These are phyloP conservation scores for Drosophila prosaltans DNA, from an alignment of 1,140 invertebrate genomes.

Conservation along the genomic window DNA sequence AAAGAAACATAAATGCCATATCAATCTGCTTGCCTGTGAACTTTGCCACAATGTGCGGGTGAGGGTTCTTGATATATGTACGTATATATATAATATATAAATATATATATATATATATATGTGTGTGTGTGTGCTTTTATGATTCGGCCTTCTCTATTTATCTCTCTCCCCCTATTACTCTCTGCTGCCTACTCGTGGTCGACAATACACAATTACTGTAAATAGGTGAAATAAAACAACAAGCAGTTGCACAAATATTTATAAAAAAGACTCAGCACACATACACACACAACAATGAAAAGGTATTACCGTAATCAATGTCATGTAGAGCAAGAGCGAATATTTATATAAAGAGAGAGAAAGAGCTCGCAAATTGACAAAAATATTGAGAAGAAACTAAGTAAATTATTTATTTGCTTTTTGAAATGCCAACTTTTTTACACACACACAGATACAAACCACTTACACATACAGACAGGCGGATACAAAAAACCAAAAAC, in stretches of 20 bases:
- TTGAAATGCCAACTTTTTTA: constrained; percentile 52
- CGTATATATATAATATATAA: no score
- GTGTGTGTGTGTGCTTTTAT: constrained; percentile 24
- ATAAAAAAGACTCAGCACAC: constrained; percentile 41
- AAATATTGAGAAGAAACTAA: constrained; percentile 16
- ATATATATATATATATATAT: neutral
- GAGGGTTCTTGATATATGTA: constrained; percentile 12
- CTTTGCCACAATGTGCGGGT: constrained; percentile 23
- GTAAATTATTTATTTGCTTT: constrained; percentile 56
- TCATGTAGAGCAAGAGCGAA: constrained; percentile 34
- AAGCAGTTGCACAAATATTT: constrained; percentile 77
- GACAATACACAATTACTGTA: constrained; percentile 76
- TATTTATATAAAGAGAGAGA: neutral
- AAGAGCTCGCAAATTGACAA: constrained; percentile 5
- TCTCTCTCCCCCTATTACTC: constrained; percentile 20
- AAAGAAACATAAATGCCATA: constrained; percentile 27
- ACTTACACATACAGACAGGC: constrained; percentile 31
- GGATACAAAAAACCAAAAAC: constrained; percentile 69
- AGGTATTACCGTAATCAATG: constrained; percentile 81
- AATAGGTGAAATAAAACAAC: constrained; percentile 75
- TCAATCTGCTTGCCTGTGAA: constrained; percentile 11
- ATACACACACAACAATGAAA: constrained; percentile 46
- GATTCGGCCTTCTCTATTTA: constrained; percentile 55
- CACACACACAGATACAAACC: neutral
- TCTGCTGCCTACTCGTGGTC: constrained; percentile 43